Base-by-base conservation (phyloP, 2,797 vertebrate species). In the Lacerta agilis region DNA sequence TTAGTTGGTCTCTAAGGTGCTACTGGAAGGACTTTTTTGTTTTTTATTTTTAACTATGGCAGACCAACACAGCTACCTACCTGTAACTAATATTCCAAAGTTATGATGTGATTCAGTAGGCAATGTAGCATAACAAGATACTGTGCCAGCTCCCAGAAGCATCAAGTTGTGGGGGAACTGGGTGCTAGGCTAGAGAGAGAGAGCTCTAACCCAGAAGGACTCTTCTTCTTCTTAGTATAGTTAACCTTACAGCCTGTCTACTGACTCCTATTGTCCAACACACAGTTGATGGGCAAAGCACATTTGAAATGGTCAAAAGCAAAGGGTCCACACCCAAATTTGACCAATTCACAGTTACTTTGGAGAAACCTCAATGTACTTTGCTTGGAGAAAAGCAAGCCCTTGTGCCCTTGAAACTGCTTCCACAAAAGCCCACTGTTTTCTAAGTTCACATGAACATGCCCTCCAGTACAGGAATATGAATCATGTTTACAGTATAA, bases 41-140 rank as follows among this genome's bases (percentile, higher is more conserved):
- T 33, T 33, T 33, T 33, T 33, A 33, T 33, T 33, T 33, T 33
- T 33, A 33, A 33, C 33, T 33, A 33, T 33, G 33, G 33, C 33
- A 33, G 33, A 33, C 33, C 33, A 33, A 33, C 33, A 33, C 33
- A 33, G 33, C 33, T 33, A 33, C 33, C 33, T 33, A 33, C 33
- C 33, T 33, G 33, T 33, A 33, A 27, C 87, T 84, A 91, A 84
- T 86, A 83, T 89, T 36, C 69, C 43, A 76, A 87, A 90, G 86
- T 77, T 88, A 79, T 61, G 79, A 86, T 82, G 86, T 43, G 20
- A 90, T 81, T 87, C 73, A 87, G 84, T 72, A 86, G 91, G 36
- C 64, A 78, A 9, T 0, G 11, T 25, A 17, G 82, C 8, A 75
- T 86, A 23, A 64, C 84, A 36, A 15, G 3, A 55, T 55, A 55